Conservation (phyloP, 2,888 invertebrate species). For the Elegia similella region DNA sequence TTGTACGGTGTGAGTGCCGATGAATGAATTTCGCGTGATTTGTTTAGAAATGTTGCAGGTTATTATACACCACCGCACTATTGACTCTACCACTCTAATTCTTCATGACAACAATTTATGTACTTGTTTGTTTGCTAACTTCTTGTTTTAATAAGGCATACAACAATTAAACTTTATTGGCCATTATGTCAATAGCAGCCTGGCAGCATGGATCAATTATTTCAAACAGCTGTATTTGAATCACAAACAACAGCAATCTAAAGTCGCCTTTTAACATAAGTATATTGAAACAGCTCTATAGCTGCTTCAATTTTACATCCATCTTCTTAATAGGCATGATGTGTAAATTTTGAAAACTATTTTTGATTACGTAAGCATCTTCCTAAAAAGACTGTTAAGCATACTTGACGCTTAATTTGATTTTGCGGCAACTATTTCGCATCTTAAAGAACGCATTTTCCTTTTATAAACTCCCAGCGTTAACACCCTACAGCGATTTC, state of each 20-base stretch:
- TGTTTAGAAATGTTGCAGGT: constrained; percentile 19
- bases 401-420: too few relatives aligned
- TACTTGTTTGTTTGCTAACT: background rate
- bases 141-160: background rate
- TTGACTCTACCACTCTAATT: background rate
- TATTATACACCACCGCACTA: constrained; percentile 3
- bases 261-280: too few relatives aligned
- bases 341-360: too few relatives aligned
- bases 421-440: too few relatives aligned
- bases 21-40: constrained; percentile 21
- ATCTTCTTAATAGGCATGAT: too few relatives aligned
- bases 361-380: too few relatives aligned
- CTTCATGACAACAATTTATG: constrained; percentile 1
- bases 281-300: too few relatives aligned
- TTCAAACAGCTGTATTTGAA: background rate
- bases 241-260: background rate
- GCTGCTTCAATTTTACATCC: background rate
- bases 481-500: background rate
- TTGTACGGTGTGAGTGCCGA: constrained; percentile 26
- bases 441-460: too few relatives aligned
- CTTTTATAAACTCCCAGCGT: background rate
- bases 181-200: background rate
- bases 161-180: constrained; percentile 7
- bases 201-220: background rate
- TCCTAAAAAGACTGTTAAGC: too few relatives aligned